Evolutionary conservation across 2,888 invertebrate genomes (phyloP).

Genomic region (Drosophila anomelani): DNA sequence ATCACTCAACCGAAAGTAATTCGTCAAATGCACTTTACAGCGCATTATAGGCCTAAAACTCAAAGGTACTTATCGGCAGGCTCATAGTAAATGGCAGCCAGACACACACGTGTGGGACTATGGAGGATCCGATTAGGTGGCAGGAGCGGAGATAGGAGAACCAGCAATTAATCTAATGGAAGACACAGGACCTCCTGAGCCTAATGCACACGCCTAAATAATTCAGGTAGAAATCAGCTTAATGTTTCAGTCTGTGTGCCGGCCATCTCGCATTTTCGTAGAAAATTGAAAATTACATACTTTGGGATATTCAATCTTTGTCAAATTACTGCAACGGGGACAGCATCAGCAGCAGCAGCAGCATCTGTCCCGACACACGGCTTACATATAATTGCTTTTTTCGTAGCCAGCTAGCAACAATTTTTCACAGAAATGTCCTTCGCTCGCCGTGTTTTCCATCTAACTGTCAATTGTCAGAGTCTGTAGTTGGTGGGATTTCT

Average conservation of each 20-base stretch:
- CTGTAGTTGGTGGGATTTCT: slow-evolving; percentile 40
- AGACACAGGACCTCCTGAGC: slow-evolving; percentile 22
- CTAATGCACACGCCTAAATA: slow-evolving; percentile 37
- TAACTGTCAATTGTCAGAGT: slow-evolving; percentile 61
- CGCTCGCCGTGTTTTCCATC: slow-evolving; percentile 39
- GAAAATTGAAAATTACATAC: slow-evolving; percentile 47
- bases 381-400: slow-evolving; percentile 50
- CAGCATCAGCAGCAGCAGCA: slow-evolving; percentile 15
- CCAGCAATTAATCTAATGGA: slow-evolving; percentile 41
- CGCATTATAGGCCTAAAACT: not conserved
- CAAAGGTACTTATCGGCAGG: slow-evolving; percentile 13
- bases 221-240: slow-evolving; percentile 38
- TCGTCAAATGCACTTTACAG: slow-evolving; percentile 23
- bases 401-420: slow-evolving; percentile 17
- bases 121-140: slow-evolving; percentile 17
- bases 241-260: slow-evolving; percentile 13
- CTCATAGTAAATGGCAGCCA: not conserved
- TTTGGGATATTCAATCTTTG: slow-evolving; percentile 45
- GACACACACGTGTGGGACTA: slow-evolving; percentile 1
- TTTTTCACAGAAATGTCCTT: slow-evolving; percentile 35
- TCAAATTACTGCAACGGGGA: slow-evolving; percentile 36
- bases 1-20: slow-evolving; percentile 11
- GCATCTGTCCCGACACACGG: slow-evolving; percentile 25
- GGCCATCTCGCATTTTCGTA: slow-evolving; percentile 25
- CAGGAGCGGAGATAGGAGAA: not conserved